phyloP scores from a whole-genome alignment of 2,888 invertebrate species.

The Dryobota labecula region DNA sequence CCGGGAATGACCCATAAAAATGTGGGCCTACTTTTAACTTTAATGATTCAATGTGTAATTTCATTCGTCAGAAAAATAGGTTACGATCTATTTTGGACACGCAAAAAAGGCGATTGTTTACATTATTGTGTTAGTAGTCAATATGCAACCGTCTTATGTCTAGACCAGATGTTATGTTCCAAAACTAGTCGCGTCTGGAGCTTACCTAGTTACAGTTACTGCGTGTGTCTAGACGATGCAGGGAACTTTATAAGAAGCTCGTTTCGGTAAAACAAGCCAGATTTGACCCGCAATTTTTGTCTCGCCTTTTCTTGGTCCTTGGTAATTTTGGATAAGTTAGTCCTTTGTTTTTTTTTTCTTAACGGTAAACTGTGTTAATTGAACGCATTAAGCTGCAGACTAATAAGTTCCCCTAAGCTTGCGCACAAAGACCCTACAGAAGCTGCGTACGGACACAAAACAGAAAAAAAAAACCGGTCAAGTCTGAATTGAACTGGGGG shows the following conservation, averaged over 20 bases:
- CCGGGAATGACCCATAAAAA: conserved; percentile 36
- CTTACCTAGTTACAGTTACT: conserved; percentile 59
- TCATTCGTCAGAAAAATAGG: conserved; percentile 57
- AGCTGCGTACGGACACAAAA: conserved; percentile 71
- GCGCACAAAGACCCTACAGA: conserved; percentile 80
- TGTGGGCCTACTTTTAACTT: conserved; percentile 46
- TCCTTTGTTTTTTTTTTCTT: conserved; percentile 64
- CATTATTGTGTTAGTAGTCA: conserved; percentile 59
- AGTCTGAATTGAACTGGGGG: conserved; percentile 47
- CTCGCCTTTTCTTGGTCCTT: conserved; percentile 11
- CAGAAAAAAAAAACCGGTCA: conserved; percentile 76
- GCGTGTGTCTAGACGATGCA: conserved; percentile 80
- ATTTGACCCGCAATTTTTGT: conserved; percentile 25
- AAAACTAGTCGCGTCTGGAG: conserved; percentile 67
- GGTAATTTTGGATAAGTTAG: conserved; percentile 35
- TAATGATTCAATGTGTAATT: conserved; percentile 54
- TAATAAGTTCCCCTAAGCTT: conserved; percentile 80
- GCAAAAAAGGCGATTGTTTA: conserved; percentile 67
- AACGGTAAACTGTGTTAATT: conserved; percentile 73
- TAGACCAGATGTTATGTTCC: conserved; percentile 71
- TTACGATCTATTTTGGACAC: conserved; percentile 56
- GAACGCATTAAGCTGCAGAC: conserved; percentile 73
- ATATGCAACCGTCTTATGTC: conserved; percentile 68
- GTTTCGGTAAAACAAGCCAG: conserved; percentile 53
- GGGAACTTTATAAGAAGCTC: conserved; percentile 67